Conservation (phyloP, 2,888 invertebrate genomes). For the Punctoribates punctum region DNA sequence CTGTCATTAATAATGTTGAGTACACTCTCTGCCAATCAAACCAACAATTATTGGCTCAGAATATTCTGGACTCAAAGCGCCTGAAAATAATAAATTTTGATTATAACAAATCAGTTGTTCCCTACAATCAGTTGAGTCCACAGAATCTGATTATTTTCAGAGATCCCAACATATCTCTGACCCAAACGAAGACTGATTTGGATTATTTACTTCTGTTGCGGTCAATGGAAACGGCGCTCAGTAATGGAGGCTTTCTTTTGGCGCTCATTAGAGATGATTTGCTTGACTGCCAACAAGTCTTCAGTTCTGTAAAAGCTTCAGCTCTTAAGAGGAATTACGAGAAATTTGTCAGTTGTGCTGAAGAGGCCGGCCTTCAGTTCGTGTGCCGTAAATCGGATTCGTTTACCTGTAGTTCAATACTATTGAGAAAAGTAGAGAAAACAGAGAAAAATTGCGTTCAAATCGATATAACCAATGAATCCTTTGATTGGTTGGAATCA, state of each 20-base stretch:
- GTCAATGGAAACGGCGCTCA: slow-evolving; percentile 15
- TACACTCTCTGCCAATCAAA: slow-evolving; percentile 25
- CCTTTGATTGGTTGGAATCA: slow-evolving; percentile 25
- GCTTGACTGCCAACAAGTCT: background rate
- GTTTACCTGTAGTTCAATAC: slow-evolving; percentile 21
- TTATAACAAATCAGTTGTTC: background rate
- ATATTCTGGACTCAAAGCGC: background rate
- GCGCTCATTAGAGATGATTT: slow-evolving; percentile 17
- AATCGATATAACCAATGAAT: slow-evolving; percentile 28
- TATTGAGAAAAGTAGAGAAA: slow-evolving; percentile 30
- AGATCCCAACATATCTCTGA: slow-evolving; percentile 24
- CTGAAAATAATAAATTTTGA: background rate
- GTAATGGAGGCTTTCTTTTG: slow-evolving; percentile 8
- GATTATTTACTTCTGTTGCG: slow-evolving; percentile 8
- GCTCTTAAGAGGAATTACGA: background rate
- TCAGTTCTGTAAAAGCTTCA: background rate
- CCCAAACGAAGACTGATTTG: background rate
- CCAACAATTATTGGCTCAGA: background rate
- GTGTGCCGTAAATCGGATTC: slow-evolving; percentile 32
- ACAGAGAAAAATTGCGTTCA: slow-evolving; percentile 1
- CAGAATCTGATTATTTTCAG: slow-evolving; percentile 29
- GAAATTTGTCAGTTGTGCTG: slow-evolving; percentile 16
- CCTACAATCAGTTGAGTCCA: background rate
- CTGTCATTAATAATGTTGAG: slow-evolving; percentile 13
- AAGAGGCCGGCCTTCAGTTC: slow-evolving; percentile 26